Conservation (phyloP, 2,113 vertebrate genomes). For the Pedionomus torquatus region DNA sequence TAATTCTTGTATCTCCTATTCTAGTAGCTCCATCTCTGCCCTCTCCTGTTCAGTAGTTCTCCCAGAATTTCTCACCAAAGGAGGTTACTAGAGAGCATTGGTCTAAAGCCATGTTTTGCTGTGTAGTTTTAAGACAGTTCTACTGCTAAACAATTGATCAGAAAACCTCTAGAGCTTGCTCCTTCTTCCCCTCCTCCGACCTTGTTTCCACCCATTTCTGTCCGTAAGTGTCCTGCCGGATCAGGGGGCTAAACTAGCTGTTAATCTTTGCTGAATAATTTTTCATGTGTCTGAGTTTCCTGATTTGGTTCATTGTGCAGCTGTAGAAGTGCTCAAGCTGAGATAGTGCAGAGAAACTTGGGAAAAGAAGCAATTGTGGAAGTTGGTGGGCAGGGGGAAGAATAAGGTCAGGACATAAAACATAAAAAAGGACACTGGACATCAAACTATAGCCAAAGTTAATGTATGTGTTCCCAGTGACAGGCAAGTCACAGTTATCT, state of each 20-base stretch:
- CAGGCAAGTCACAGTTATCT: background rate
- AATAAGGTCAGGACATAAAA: background rate
- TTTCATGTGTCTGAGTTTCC: background rate
- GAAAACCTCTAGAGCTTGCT: background rate
- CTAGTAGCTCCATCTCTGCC: background rate
- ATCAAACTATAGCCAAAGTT: background rate
- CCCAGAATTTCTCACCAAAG: background rate
- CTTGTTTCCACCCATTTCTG: background rate
- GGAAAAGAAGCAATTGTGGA: background rate
- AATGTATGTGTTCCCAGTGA: background rate
- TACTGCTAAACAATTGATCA: background rate
- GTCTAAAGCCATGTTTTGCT: background rate
- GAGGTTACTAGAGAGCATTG: background rate
- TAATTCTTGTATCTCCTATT: background rate
- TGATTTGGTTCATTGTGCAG: background rate
- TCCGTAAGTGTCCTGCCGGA: background rate
- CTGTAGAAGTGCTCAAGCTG: background rate
- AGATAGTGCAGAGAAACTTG: background rate
- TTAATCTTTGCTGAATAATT: background rate
- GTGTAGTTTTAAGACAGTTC: background rate
- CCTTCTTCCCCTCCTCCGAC: background rate
- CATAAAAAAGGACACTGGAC: too few species aligned
- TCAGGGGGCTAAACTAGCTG: background rate
- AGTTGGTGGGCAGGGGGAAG: background rate
- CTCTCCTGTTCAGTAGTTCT: background rate